Evolutionary conservation across 2,113 vertebrate species (phyloP).

Genomic region (Ochotona curzoniae): DNA sequence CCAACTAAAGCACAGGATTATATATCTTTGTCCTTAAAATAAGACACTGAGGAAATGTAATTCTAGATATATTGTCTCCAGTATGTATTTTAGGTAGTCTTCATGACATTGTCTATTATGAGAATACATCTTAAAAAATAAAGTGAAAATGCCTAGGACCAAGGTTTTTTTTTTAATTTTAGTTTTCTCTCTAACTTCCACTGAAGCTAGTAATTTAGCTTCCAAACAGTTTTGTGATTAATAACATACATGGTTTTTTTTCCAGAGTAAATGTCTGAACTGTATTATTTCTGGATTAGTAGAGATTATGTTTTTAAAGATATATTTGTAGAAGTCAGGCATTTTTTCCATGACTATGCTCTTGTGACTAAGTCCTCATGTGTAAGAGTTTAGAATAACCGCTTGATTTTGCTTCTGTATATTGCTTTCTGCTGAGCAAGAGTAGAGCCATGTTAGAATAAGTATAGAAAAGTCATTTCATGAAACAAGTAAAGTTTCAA

Average conservation of each 20-base stretch:
- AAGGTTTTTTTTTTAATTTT: background rate
- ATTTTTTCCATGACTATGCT: slow-evolving; percentile 7
- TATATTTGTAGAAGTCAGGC: background rate
- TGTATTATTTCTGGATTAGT: slow-evolving; percentile 11
- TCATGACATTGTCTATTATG: background rate
- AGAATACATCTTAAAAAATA: background rate
- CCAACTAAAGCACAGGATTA: background rate
- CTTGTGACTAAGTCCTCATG: background rate
- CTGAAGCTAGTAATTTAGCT: background rate
- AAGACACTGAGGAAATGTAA: background rate
- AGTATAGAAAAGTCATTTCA: too few relatives aligned
- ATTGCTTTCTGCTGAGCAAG: too few relatives aligned
- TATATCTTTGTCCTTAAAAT: slow-evolving; percentile 8
- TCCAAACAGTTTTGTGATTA: background rate
- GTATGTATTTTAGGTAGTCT: background rate
- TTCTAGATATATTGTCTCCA: background rate
- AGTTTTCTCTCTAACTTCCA: background rate
- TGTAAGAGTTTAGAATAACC: too few relatives aligned
- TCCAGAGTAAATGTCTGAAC: background rate
- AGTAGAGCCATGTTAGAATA: too few relatives aligned
- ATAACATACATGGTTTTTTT: background rate
- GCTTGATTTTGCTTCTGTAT: too few relatives aligned
- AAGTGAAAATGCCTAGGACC: background rate
- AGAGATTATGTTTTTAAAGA: background rate
- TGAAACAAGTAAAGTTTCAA: too few relatives aligned